Percentiles rank a stretch among this genome's conserved stretches.
Conservation (phyloP, 2,888 invertebrate species). For the Pegoplata infirma region DNA sequence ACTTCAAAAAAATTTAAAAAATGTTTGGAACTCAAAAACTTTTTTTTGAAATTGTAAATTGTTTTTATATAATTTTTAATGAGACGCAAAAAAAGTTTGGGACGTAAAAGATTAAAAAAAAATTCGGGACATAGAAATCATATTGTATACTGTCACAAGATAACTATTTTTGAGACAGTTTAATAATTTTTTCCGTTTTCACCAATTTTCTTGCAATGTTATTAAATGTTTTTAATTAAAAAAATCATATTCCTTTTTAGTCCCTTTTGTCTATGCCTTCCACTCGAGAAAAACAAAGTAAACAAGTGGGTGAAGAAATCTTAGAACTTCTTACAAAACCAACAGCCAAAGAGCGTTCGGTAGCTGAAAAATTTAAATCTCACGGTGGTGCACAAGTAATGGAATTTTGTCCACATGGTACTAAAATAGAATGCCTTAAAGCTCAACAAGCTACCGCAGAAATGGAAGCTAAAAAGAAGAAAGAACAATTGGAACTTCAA, state of each 20-base stretch:
- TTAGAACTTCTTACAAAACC: constrained; percentile 95
- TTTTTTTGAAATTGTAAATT: no score
- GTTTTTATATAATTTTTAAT: no score
- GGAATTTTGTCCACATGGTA: constrained; percentile 98
- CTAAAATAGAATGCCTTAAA: constrained; percentile 89
- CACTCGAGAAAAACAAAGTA: constrained; percentile 95
- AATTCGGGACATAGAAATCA: no score
- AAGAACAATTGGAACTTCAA: constrained; percentile 64
- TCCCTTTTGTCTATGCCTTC: constrained; percentile 82
- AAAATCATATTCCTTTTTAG: constrained; percentile 58
- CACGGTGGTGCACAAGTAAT: constrained; percentile 95
- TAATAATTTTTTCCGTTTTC: no score
- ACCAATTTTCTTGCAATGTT: no score
- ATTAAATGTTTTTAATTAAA: not conserved
- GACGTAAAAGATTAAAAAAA: no score
- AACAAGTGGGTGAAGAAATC: constrained; percentile 97
- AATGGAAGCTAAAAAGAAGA: constrained; percentile 75
- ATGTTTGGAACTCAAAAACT: no score
- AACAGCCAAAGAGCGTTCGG: constrained; percentile 95
- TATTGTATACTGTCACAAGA: no score
- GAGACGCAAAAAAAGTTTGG: no score
- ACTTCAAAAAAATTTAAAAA: no score
- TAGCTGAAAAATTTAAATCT: constrained; percentile 97
- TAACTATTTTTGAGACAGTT: no score
- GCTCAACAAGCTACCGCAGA: constrained; percentile 78